Evolutionary conservation across 2,888 invertebrate species (phyloP), one percentile per base, ranked within the genome.

Genomic region (Idaea straminata): DNA sequence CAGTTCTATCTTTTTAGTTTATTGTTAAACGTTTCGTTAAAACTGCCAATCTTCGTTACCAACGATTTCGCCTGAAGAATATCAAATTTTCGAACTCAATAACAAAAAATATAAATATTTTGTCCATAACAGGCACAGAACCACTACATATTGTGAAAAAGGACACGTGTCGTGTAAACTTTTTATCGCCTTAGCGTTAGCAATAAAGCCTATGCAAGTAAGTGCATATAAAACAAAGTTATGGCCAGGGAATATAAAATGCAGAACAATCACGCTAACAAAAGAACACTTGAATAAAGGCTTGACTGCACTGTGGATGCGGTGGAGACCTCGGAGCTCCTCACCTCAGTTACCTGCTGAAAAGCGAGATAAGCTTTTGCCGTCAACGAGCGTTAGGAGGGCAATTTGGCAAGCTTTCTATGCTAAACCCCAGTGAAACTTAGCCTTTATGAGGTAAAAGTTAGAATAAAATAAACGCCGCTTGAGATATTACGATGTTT

Each of bases 381-480:
- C 66, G 73, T 71, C 73, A 69, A 71, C 69, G 66, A 57, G 69
- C 72, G 73, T 73, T 70, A 72, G 67, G 70, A 69, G 64, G 69
- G 73, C 73, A 72, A 71, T 74, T 74, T 72, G 69, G 71, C 69
- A 74, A 72, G 66, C 68, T 69, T 62, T 67, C 65, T 66, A 66
- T 63, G 63, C 64, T 65, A 65, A 66, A 66, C 61, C 34, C 58
- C 64, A 63, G 65, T 66, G 62, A 64, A 59, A 69, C 66, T 68
- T 67, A 69, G 65, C 64, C 62, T 67, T 68, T 65, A 63, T 47
- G 16, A 65, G 66, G 64, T 69, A 66, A 67, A 65, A 68, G 67
- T 59, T 59, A 7, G 59, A 59, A 34, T 59, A 59, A 59, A 59
- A 59, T 16, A 59, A 59, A 59, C 13, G 34, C 47, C 10, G n/a